These are phyloP conservation scores for Huso huso DNA, from an alignment of 2,797 vertebrate genomes.

Conservation along the genomic window DNA sequence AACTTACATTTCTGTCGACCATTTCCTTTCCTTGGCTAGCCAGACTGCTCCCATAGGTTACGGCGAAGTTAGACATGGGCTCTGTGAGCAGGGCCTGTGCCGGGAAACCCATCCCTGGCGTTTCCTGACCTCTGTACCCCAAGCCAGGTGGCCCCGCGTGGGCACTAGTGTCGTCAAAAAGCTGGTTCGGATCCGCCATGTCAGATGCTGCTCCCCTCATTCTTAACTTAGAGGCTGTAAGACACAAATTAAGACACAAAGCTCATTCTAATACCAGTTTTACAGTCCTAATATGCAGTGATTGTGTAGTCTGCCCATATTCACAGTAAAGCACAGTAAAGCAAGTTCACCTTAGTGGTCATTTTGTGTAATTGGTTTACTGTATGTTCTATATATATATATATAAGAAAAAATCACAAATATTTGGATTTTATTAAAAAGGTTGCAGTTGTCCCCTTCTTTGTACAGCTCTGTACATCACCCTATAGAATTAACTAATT, in stretches of 20 bases:
- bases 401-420: too few species aligned
- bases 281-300: too few species aligned
- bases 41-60: slow-evolving; percentile 78
- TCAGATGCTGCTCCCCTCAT: slow-evolving; percentile 46
- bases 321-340: too few species aligned
- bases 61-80: slow-evolving; percentile 79
- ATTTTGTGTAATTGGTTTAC: too few species aligned
- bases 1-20: slow-evolving; percentile 78
- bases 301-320: too few species aligned
- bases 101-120: slow-evolving; percentile 39
- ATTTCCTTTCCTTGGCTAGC: slow-evolving; percentile 79
- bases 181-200: slow-evolving; percentile 52
- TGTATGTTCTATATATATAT: too few species aligned
- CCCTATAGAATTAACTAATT: too few species aligned
- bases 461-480: too few species aligned
- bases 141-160: slow-evolving; percentile 22
- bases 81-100: slow-evolving; percentile 62
- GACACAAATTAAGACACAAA: background rate
- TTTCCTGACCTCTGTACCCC: slow-evolving; percentile 36
- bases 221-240: slow-evolving; percentile 58
- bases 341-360: too few species aligned
- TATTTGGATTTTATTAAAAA: too few species aligned
- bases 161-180: slow-evolving; percentile 79
- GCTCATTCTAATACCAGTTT: too few species aligned
- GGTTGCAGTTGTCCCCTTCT: too few species aligned